Evolutionary conservation across 1,140 invertebrate species (phyloP).

Genomic region (Bombus fervidus): DNA sequence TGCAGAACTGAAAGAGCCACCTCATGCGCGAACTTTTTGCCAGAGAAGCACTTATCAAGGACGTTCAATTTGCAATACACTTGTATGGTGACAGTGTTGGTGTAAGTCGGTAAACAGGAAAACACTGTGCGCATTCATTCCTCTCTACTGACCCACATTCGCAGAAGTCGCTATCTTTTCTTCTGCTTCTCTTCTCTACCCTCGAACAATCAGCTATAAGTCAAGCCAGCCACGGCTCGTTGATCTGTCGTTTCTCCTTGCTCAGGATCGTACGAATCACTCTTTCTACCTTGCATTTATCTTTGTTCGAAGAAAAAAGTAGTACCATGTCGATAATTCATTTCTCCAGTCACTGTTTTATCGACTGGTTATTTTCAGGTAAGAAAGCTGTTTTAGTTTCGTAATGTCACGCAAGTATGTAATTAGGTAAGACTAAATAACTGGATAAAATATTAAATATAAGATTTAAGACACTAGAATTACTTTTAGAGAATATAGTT

Average conservation of each 20-base stretch:
- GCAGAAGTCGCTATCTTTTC: conserved; percentile 63
- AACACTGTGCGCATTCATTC: conserved; percentile 72
- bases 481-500: too few species aligned
- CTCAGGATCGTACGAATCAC: background rate
- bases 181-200: conserved; percentile 25
- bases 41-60: conserved; percentile 17
- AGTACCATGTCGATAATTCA: background rate
- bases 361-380: background rate
- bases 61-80: conserved; percentile 34
- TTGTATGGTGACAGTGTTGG: background rate
- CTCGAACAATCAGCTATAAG: conserved; percentile 41
- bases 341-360: background rate
- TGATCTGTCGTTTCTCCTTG: conserved; percentile 32
- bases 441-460: background rate
- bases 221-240: conserved; percentile 26
- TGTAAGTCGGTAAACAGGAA: conserved; percentile 54
- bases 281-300: background rate
- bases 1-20: background rate
- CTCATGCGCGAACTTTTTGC: background rate
- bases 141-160: conserved; percentile 71
- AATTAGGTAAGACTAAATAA: background rate
- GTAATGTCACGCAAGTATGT: too few species aligned
- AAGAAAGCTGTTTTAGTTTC: too few species aligned
- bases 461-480: background rate
- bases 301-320: too few species aligned